These are phyloP conservation scores for Muscicapa striata DNA, from an alignment of 2,797 vertebrate genomes.

Conservation along the genomic window DNA sequence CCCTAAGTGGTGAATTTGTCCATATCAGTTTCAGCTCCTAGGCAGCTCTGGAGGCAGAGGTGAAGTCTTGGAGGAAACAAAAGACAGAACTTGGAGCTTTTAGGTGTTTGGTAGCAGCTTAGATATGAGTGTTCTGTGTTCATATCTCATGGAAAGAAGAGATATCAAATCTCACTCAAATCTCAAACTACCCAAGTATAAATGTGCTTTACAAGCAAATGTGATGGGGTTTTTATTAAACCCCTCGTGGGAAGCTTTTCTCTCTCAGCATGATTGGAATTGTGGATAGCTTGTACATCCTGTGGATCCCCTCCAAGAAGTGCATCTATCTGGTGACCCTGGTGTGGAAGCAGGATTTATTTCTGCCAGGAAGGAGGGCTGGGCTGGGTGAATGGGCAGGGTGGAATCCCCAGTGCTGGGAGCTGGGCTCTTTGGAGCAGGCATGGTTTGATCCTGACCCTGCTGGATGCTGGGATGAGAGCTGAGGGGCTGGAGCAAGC, in stretches of 20 bases:
- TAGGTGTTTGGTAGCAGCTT: neutral
- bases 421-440: neutral
- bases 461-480: neutral
- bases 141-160: fast-evolving
- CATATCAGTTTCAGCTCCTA: neutral
- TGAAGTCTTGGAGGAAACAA: neutral
- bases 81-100: neutral
- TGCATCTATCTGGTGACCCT: fast-evolving
- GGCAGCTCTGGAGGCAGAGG: neutral
- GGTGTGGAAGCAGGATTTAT: neutral
- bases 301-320: neutral
- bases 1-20: neutral
- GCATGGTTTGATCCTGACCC: neutral
- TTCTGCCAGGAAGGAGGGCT: neutral
- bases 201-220: neutral
- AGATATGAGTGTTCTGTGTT: neutral
- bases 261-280: fast-evolving
- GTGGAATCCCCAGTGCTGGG: fast-evolving
- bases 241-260: neutral
- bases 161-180: neutral
- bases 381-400: neutral
- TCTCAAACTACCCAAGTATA: neutral
- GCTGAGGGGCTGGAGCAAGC: neutral
- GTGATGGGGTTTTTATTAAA: neutral
- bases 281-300: neutral